Evolutionary conservation across 2,888 invertebrate genomes (phyloP), one percentile per base, ranked within the genome.

Genomic region (Drosophila pseudotakahashii): DNA sequence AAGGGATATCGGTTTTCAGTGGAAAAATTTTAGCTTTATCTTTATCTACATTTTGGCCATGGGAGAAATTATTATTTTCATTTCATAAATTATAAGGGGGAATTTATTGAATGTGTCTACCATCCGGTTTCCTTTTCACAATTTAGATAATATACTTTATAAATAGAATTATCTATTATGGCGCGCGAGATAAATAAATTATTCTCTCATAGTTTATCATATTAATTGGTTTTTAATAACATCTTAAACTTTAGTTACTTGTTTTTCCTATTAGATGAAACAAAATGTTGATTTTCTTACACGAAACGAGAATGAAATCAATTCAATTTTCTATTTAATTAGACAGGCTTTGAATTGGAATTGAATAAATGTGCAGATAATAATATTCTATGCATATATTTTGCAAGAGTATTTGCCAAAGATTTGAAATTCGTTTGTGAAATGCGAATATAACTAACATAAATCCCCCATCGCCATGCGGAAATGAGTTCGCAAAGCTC

Each of bases 401-500:
- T 36, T 9, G 23, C 3, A 3, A 34, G 34, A 34, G 14, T 51
- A 51, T 58, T 51, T 13, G 26, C 14, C 34, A 48, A 48, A 23
- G 54, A 55, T 34, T 34, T 7, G 34, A n/a, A n/a, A n/a, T n/a
- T 34, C 23, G 11, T 47, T 45, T 13, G 23, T 26, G 48, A 37
- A 26, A 47, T 32, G 30, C 32, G 9, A 47, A 47, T 32, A 55
- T 14, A 16, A 44, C 34, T 32, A 36, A 45, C 44, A 59, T 52
- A 52, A 42, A 23, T 44, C 30, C 60, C 10, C n/a, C 26, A 0
- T 26, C 26, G 26, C 11, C 14, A 11, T 23, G 34, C 63, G 30
- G 36, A 50, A 63, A 42, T 42, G 60, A 50, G 50, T 41, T 42
- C 41, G n/a, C 19, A 39, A 39, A 30, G 51, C 51, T 39, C 3